Base-by-base conservation (phyloP, 2,888 invertebrate species). In the Ommatoiulus sabulosus region DNA sequence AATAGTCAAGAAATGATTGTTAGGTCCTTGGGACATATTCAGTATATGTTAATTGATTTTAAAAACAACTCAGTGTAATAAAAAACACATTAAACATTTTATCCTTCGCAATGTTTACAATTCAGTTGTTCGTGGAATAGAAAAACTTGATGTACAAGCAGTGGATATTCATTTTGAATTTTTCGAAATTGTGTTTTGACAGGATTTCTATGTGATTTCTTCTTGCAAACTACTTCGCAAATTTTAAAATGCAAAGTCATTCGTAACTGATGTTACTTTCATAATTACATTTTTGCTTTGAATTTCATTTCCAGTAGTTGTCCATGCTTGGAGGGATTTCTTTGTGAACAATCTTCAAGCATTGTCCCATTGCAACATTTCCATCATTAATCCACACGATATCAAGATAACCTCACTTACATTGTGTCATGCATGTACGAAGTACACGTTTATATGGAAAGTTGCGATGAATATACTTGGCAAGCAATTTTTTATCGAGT, bases 21-120 rank as follows among this genome's bases (percentile, higher is more conserved):
- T 15, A 15, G 80, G 80, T 80, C 80, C 80, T 80, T 80, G 80
- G 80, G 80, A 43, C 80, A 24, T 80, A 80, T 48, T 17, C 6
- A 0, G 15, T 57, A 10, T 80, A 35, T 43, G 80, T 80, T 43
- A 80, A 80, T 12, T 20, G 24, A 72, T 24, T 24, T 72, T 24
- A 15, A 80, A 80, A 80, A 35, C 8, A 24, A 20, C 7, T 10
- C 20, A 12, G 2, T 43, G 0, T 52, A 43, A 35, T 43, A 12
- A 3, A 24, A 43, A 80, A 57, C n/a, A n/a, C 57, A 6, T 57
- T 72, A 43, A 80, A 6, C 80, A 35, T 80, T 80, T 80, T 43
- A 8, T 24, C 15, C 12, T 35, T 12, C 3, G 12, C 15, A 35
- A 80, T 10, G 35, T 35, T 35, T 35, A 35, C 35, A 35, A 35